phyloP scores from a whole-genome alignment of 2,113 vertebrate species.

The Ranitomeya imitator region DNA sequence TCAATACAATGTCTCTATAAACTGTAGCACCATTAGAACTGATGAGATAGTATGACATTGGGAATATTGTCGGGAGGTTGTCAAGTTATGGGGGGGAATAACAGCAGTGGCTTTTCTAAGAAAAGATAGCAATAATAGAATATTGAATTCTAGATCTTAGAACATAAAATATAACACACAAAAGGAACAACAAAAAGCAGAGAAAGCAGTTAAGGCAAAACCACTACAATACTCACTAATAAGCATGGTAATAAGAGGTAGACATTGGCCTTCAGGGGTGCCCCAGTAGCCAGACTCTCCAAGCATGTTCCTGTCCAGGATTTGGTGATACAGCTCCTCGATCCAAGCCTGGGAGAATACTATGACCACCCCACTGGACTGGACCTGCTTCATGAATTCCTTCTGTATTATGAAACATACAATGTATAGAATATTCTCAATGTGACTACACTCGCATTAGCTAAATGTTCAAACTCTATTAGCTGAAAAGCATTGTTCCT shows the following conservation, averaged over 20 bases:
- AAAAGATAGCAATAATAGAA: neutral
- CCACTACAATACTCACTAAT: conserved; percentile 75
- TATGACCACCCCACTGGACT: conserved; percentile 89
- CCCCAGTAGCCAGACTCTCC: conserved; percentile 92
- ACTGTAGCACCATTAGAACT: no score
- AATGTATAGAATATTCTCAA: neutral
- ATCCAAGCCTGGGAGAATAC: conserved; percentile 94
- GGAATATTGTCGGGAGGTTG: no score
- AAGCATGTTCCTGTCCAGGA: conserved; percentile 90
- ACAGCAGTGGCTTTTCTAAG: no score
- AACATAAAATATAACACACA: neutral
- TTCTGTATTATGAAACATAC: conserved; percentile 73
- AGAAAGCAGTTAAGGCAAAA: neutral
- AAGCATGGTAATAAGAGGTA: conserved; percentile 91
- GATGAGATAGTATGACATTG: no score
- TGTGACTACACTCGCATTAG: neutral
- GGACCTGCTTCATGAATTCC: conserved; percentile 91
- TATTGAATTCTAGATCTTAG: neutral
- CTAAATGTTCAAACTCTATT: neutral
- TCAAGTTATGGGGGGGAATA: no score
- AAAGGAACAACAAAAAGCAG: neutral
- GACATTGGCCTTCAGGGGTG: conserved; percentile 78
- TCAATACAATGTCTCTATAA: no score
- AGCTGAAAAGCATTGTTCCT: neutral
- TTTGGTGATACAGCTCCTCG: conserved; percentile 91